A percentile compares a stretch with the other conserved stretches of the same genome.
These are phyloP conservation scores for Orthonyx spaldingii DNA, from an alignment of 2,113 vertebrate genomes.

Conservation along the genomic window DNA sequence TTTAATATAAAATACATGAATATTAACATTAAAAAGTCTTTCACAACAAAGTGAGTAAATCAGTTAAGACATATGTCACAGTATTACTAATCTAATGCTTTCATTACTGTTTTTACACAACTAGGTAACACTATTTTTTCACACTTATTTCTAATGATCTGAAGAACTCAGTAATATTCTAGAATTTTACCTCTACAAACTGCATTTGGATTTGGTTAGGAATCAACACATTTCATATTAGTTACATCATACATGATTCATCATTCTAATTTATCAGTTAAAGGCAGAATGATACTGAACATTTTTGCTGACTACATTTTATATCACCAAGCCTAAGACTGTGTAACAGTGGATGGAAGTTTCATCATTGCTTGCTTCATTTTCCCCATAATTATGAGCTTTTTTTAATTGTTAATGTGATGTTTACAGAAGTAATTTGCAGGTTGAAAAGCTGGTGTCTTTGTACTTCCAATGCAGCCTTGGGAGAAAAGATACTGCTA, in stretches of 20 bases:
- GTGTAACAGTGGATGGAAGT: background rate
- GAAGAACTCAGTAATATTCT: background rate
- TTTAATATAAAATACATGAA: slow-evolving; percentile 39
- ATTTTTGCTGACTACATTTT: background rate
- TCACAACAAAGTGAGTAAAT: slow-evolving; percentile 25
- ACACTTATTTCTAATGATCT: background rate
- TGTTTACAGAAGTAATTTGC: background rate
- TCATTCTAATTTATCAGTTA: background rate
- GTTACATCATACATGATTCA: background rate
- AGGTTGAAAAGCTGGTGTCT: background rate
- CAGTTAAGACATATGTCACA: background rate
- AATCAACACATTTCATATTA: background rate
- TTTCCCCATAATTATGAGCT: background rate
- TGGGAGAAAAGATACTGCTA: background rate
- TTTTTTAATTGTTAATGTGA: background rate
- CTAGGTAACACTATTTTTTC: background rate
- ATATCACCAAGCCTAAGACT: background rate
- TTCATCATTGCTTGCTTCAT: background rate
- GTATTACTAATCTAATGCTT: background rate
- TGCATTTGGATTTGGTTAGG: background rate
- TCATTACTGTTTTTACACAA: background rate
- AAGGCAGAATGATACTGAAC: background rate
- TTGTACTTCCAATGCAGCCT: background rate
- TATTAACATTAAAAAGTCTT: background rate
- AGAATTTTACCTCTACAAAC: background rate